Conservation (phyloP, 2,113 vertebrate species). For the Rhodinocichla rosea region DNA sequence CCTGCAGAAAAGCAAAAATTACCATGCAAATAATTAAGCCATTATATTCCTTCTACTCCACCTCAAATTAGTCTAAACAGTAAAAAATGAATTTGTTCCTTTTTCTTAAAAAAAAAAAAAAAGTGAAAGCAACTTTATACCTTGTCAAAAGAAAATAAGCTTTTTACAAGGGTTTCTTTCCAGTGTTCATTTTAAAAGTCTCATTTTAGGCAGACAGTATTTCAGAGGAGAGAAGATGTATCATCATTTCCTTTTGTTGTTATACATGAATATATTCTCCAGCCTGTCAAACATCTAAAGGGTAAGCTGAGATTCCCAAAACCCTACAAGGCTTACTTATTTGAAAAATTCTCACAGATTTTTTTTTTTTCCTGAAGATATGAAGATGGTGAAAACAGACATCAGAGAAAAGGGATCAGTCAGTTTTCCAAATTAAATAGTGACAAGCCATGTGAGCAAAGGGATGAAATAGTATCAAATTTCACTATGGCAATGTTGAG, state of each 20-base stretch:
- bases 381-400: neutral
- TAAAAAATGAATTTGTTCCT: neutral
- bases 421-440: neutral
- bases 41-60: neutral
- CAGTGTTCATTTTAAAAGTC: neutral
- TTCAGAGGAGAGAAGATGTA: neutral
- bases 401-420: neutral
- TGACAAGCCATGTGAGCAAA: neutral
- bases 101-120: neutral
- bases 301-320: neutral
- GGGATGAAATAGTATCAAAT: neutral
- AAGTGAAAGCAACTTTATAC: neutral
- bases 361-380: neutral
- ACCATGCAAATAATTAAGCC: neutral
- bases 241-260: slow-evolving; percentile 1
- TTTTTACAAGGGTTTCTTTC: neutral
- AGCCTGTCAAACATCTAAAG: neutral
- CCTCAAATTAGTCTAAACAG: neutral
- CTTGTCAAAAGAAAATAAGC: neutral
- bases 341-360: neutral
- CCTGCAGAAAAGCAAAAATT: neutral
- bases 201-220: neutral
- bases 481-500: neutral
- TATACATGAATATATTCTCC: neutral
- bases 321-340: neutral